These are phyloP conservation scores for Rhinatrema bivittatum DNA, from an alignment of 2,797 vertebrate genomes.

Conservation along the genomic window DNA sequence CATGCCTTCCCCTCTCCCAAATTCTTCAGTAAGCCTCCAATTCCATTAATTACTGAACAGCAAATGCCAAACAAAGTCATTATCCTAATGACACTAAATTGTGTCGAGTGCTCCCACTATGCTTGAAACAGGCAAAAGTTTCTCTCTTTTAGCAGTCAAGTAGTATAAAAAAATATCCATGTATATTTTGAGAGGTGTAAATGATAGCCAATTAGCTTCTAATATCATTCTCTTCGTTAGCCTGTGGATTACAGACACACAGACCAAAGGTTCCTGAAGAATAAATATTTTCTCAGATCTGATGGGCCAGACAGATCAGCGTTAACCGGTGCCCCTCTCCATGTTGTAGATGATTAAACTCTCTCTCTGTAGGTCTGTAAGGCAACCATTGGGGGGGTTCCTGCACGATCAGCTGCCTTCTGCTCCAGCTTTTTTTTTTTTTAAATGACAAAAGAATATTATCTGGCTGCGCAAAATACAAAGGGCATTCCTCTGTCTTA, in stretches of 20 bases:
- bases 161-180: slow-evolving; percentile 11
- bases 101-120: slow-evolving; percentile 1
- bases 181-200: background rate
- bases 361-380: no score
- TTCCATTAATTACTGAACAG: slow-evolving; percentile 25
- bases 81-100: slow-evolving; percentile 8
- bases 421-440: no score
- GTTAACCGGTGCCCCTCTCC: slow-evolving; percentile 14
- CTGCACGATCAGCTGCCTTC: no score
- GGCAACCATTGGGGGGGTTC: no score
- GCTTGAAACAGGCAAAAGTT: background rate
- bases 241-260: slow-evolving; percentile 19
- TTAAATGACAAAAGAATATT: no score
- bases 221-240: slow-evolving; percentile 17
- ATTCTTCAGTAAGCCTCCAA: background rate
- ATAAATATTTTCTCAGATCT: background rate
- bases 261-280: slow-evolving; percentile 21
- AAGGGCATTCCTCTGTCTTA: no score
- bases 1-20: slow-evolving; percentile 11
- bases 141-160: slow-evolving; percentile 8
- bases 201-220: slow-evolving; percentile 17
- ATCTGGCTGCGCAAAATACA: no score
- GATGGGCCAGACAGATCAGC: slow-evolving; percentile 8
- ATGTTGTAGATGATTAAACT: no score
- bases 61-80: slow-evolving; percentile 13